phyloP scores from a whole-genome alignment of 1,140 invertebrate genomes.

The Drosophila varians region DNA sequence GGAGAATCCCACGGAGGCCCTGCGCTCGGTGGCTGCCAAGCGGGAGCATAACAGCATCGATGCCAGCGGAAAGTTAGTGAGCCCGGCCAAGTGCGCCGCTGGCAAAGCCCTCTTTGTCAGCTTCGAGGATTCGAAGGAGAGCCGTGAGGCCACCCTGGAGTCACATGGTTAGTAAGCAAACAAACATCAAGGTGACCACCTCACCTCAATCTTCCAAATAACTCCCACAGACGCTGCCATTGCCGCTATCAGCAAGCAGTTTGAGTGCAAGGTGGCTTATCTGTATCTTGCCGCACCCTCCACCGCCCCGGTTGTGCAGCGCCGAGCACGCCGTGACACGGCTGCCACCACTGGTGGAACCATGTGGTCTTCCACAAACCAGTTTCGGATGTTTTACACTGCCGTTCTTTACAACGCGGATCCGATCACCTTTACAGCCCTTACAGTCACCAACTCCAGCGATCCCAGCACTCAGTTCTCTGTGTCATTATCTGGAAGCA shows the following conservation, averaged over 20 bases:
- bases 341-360: conserved; percentile 41
- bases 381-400: conserved; percentile 65
- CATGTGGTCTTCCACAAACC: conserved; percentile 24
- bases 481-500: conserved; percentile 27
- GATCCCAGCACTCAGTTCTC: conserved; percentile 39
- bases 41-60: conserved; percentile 64
- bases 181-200: conserved; percentile 2
- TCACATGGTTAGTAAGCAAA: conserved; percentile 83
- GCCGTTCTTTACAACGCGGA: conserved; percentile 29
- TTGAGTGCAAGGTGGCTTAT: conserved; percentile 74
- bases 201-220: not conserved
- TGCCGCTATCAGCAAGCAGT: conserved; percentile 58
- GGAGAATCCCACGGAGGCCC: conserved; percentile 69
- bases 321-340: conserved; percentile 61
- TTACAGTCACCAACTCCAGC: conserved; percentile 38
- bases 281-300: conserved; percentile 67
- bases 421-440: conserved; percentile 9
- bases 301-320: conserved; percentile 49
- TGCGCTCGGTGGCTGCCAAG: conserved; percentile 53
- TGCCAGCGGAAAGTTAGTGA: conserved; percentile 57
- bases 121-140: conserved; percentile 82
- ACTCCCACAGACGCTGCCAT: conserved; percentile 70
- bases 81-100: conserved; percentile 56
- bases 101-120: conserved; percentile 76
- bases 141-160: conserved; percentile 80